phyloP scores from a whole-genome alignment of 2,888 invertebrate species.

The Hirudinaria manillensis region DNA sequence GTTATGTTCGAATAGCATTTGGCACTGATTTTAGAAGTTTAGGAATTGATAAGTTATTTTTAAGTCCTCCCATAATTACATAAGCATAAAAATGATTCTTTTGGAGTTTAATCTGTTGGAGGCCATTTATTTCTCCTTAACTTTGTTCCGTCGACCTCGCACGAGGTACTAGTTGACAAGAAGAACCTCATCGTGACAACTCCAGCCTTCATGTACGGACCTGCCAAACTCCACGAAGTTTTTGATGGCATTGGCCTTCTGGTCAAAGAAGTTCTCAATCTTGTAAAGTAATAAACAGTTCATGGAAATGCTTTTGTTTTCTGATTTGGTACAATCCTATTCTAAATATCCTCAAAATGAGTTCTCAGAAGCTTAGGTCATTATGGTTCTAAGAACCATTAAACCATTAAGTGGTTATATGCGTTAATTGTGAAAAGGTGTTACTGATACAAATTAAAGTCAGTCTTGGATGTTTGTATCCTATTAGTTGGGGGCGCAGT shows the following conservation, averaged over 20 bases:
- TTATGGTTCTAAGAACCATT: no score
- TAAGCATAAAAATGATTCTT: neutral
- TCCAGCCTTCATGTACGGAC: conserved; percentile 60
- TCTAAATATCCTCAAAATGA: no score
- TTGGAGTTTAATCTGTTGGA: neutral
- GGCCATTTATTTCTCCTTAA: neutral
- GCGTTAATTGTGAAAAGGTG: no score
- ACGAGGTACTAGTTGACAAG: conserved; percentile 56
- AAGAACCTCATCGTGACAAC: conserved; percentile 58
- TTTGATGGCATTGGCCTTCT: conserved; percentile 59
- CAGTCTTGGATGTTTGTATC: no score
- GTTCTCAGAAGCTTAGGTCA: no score
- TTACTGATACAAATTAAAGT: no score
- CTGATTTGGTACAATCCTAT: neutral
- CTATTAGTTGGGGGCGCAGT: no score
- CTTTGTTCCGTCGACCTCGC: conserved; percentile 30
- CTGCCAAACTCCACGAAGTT: conserved; percentile 56
- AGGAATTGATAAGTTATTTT: no score
- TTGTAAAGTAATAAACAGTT: conserved; percentile 34
- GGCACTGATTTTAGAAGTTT: no score
- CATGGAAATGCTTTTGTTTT: neutral
- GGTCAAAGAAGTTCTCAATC: conserved; percentile 50
- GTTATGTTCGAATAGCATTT: no score
- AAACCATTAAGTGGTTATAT: no score
- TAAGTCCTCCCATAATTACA: no score